Base-by-base conservation (phyloP, 2,113 vertebrate genomes). In the Hyaena hyaena region DNA sequence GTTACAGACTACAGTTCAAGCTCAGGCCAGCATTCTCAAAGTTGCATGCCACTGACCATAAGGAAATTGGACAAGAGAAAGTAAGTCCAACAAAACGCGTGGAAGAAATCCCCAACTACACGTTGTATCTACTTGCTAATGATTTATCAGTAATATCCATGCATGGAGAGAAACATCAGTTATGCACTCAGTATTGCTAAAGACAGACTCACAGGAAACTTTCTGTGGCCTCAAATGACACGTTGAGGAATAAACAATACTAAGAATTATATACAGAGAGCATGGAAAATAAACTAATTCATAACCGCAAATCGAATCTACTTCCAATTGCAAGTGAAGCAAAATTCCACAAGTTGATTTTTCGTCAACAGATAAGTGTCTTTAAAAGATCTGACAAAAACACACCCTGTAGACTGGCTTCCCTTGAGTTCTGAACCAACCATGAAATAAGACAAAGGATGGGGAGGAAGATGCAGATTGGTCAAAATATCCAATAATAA, bases 301-400 rank as follows among this genome's bases (percentile, higher is more conserved):
- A 58, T 68, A 91, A 88, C 39, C 0, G 5, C 71, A 93, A 43
- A 88, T 53, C 88, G 58, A 53, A 82, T 93, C 43, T 85, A 69
- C 65, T 95, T 88, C 48, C 88, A 77, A 61, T 26, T 91, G 28
- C 43, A 81, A 82, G 39, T 73, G 21, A 74, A 53, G 45, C 48
- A 92, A 94, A 98, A 95, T 53, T 55, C 24, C 53, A 73, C n/a
- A 58, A 87, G 48, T 71, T 96, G 69, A 66, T 26, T 95, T 95
- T 96, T 93, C 33, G 66, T 77, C 33, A 93, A 0, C 68, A 76
- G 48, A 4, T 14, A 84, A n/a, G 21, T 19, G 12, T 65, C 21
- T 55, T 50, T 90, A 48, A 88, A 82, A 23, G 43, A 23, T 66
- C n/a, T 58, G 76, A 24, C 69, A 53, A 82, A 76, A 15, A 76